Percentiles rank a stretch among this genome's conserved stretches.
Conservation (phyloP, 2,113 vertebrate species). For the Hydrochoerus hydrochaeris region DNA sequence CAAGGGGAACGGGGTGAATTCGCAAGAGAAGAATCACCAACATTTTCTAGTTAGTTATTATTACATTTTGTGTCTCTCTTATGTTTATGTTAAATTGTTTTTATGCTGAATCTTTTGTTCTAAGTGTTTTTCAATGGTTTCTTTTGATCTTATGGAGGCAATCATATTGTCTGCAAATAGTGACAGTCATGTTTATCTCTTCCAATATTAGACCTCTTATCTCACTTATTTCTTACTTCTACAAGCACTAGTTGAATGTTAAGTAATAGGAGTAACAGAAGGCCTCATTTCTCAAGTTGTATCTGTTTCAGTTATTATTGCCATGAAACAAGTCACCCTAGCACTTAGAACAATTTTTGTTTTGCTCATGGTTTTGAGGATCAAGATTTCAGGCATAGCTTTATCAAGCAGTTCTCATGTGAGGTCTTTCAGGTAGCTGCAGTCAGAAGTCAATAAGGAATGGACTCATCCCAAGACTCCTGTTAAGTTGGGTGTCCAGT, state of each 20-base stretch:
- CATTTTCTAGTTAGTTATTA: not conserved
- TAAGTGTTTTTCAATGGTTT: not conserved
- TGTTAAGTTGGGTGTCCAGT: not conserved
- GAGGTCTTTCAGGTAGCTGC: not conserved
- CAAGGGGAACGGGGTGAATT: not conserved
- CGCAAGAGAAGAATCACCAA: not conserved
- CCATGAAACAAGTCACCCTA: not conserved
- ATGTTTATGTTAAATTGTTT: not conserved
- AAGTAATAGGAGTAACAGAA: not conserved
- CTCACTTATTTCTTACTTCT: not conserved
- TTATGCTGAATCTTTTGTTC: not conserved
- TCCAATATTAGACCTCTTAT: not conserved
- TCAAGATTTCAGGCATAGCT: not conserved
- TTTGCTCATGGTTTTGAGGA: not conserved
- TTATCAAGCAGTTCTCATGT: not conserved
- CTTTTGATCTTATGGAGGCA: not conserved
- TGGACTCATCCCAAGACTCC: not conserved
- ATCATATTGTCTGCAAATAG: not conserved
- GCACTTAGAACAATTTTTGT: not conserved
- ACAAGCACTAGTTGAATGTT: not conserved
- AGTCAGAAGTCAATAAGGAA: not conserved
- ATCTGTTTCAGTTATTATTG: not conserved
- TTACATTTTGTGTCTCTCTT: not conserved
- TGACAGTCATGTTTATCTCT: not conserved
- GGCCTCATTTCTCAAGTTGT: not conserved